Base-by-base conservation (phyloP, 2,113 vertebrate species). In the Numida meleagris region DNA sequence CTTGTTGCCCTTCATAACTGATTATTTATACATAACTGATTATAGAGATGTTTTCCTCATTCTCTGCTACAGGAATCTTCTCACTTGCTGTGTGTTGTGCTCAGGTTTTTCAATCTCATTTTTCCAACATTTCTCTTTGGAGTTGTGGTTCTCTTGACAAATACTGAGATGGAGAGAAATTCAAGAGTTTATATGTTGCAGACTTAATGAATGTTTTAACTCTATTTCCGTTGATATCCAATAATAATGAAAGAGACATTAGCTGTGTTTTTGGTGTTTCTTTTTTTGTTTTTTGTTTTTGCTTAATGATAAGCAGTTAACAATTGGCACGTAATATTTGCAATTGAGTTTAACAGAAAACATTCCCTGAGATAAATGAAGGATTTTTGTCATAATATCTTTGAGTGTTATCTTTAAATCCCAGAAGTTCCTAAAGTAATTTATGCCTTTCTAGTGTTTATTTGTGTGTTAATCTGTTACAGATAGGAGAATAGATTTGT, bases 351-450 rank as follows among this genome's bases (percentile, higher is more conserved):
- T 51, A 70, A 50, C 24, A 70, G 53, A 25, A n/a, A 19, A 3
- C 12, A 9, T n/a, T 33, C 19, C 20, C 8, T 68, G 45, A 73
- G 46, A 46, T 10, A 14, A 79, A 29, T 0, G 1, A n/a, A 0
- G 25, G 4, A 21, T 58, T 94, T 81, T 80, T 57, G 33, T 14
- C 43, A 3, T 51, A 57, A 14, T 25, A 25, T 10, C 29, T 89
- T 62, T 29, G 25, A 12, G 13, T 31, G 13, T 59, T 65, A 27
- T 4, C 23, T 61, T 62, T 46, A 88, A 68, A 70, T 46, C 34
- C 57, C 51, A 29, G 34, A 40, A 1, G 14, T 76, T 4, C 61
- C 40, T 80, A 16, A 17, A 31, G 9, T 27, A 43, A 29, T 6
- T 25, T 4, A 59, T 78, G 6, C 1, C 4, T 50, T 74, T 15